Conservation (phyloP, 2,888 invertebrate species). For the Acanthopleura granulata region DNA sequence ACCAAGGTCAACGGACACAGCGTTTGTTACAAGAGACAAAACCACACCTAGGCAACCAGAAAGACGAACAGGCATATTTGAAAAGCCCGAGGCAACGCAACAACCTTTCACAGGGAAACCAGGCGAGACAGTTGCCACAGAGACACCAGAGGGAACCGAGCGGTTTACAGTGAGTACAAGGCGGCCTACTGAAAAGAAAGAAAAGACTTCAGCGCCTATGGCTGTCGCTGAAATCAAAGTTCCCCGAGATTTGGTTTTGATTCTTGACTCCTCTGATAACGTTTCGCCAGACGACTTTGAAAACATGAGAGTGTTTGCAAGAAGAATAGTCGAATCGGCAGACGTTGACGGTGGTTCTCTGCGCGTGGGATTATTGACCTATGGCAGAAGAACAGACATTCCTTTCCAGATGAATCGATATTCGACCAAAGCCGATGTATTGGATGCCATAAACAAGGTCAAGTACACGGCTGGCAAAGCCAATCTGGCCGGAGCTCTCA, state of each 20-base stretch:
- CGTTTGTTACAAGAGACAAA: too few relatives aligned
- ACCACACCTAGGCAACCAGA: too few relatives aligned
- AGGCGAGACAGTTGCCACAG: too few relatives aligned
- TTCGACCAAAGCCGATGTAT: slow-evolving; percentile 23
- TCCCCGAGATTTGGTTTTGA: neutral
- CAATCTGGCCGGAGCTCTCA: slow-evolving; percentile 34
- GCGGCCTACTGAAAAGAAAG: too few relatives aligned
- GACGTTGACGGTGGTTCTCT: neutral
- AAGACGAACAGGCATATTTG: too few relatives aligned
- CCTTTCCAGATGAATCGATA: slow-evolving; percentile 34
- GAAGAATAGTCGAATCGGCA: neutral
- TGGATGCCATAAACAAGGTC: slow-evolving; percentile 32
- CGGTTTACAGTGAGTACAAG: too few relatives aligned
- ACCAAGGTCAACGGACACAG: too few relatives aligned
- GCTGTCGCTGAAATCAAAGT: too few relatives aligned
- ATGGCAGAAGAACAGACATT: slow-evolving; percentile 24
- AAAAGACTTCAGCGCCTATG: too few relatives aligned
- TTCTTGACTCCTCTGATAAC: neutral
- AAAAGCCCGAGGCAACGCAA: too few relatives aligned
- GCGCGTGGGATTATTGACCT: slow-evolving; percentile 25
- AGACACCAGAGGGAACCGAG: too few relatives aligned
- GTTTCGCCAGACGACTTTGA: neutral
- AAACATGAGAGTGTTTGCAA: neutral
- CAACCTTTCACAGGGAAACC: too few relatives aligned
- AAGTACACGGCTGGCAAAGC: slow-evolving; percentile 26